Base-by-base conservation (phyloP, 2,797 vertebrate genomes). In the Dermochelys coriacea region DNA sequence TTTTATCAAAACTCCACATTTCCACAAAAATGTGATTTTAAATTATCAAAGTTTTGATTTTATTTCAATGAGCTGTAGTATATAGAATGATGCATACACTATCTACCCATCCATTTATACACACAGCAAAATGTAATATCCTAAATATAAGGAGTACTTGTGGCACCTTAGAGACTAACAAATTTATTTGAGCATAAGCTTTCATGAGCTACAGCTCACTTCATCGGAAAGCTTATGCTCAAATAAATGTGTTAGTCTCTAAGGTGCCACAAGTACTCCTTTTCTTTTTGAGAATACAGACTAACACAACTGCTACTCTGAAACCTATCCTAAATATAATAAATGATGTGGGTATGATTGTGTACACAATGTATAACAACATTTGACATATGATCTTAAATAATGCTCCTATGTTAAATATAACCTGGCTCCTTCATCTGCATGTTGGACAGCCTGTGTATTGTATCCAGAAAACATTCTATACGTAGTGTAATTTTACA, bases 321-420 rank as follows among this genome's bases (percentile, higher is more conserved):
- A n/a, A n/a, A n/a, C n/a, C n/a, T 94, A 71, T 84, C 96, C 49
- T 4, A 18, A 93, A 94, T 96, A 96, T 91, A 91, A 94, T 97
- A 88, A 86, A 79, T 94, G 95, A 96, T 91, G 89, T 18, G 8
- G 5, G 27, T 92, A 94, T 95, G 87, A 88, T 92, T 96, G 84
- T 95, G 96, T 97, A 96, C 88, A 92, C 14, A 91, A 94, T 50
- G 91, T 95, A 95, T 92, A 94, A 94, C 75, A 91, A 85, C 92
- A 97, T 96, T 97, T 41, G 64, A 71, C 37, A 23, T 61, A 61
- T 25, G n/a, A 71, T 41, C 19, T 21, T 71, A 71, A 71, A 41
- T 95, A 96, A 96, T 94, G 93, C 47, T 94, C 96, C 94, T 97
- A 97, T 95, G 94, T 96, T 97, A 97, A 96, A 96, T 97, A 97